A percentile compares a stretch with the other conserved stretches of the same genome.
phyloP scores from a whole-genome alignment of 2,797 vertebrate genomes.

The Paratrypauchen microcephalus region DNA sequence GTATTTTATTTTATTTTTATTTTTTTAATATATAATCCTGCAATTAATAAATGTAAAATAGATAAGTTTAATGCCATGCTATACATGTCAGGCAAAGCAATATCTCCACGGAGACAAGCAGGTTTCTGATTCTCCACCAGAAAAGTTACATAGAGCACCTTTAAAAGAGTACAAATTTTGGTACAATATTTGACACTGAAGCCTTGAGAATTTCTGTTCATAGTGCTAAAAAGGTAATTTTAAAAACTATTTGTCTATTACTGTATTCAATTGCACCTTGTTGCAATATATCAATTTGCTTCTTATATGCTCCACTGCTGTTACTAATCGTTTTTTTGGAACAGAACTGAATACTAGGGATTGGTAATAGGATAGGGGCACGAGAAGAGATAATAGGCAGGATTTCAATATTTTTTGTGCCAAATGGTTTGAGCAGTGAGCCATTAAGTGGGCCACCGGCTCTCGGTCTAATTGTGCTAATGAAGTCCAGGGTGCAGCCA shows the following conservation, averaged over 20 bases:
- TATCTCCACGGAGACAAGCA: neutral
- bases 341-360: constrained; percentile 15
- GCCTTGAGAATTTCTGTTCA: neutral
- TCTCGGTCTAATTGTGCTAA: constrained; percentile 65
- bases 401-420: constrained; percentile 42
- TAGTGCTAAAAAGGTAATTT: neutral
- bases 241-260: neutral
- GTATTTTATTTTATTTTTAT: no score
- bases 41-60: neutral
- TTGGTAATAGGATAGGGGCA: neutral
- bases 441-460: constrained; percentile 51
- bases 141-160: no score
- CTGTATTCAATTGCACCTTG: constrained; percentile 25
- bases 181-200: no score
- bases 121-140: no score
- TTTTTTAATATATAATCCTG: neutral
- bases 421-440: constrained; percentile 48
- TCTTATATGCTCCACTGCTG: constrained; percentile 17
- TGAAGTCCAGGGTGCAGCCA: constrained; percentile 66
- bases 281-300: constrained; percentile 52
- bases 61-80: neutral
- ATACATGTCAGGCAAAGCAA: neutral
- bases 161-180: no score
- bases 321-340: constrained; percentile 32
- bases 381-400: constrained; percentile 8